Percentiles rank a stretch among this genome's conserved stretches.
These are phyloP conservation scores for Oreochromis grahami DNA, from an alignment of 2,797 vertebrate species.

Conservation along the genomic window DNA sequence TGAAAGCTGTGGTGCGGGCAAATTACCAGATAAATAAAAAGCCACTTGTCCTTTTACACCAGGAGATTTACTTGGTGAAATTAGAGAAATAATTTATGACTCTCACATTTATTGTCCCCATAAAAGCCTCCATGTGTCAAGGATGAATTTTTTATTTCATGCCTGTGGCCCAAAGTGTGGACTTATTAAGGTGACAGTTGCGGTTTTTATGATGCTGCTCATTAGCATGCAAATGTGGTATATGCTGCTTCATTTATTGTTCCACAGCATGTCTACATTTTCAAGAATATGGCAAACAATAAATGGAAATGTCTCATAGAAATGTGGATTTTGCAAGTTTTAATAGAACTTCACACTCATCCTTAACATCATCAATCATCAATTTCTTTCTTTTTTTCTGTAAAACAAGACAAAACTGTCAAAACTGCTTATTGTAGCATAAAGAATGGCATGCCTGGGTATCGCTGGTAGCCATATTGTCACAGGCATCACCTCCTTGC, in stretches of 20 bases:
- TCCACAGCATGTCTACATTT: background rate
- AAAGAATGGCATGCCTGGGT: background rate
- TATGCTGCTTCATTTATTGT: background rate
- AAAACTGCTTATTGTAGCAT: background rate
- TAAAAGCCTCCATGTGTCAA: background rate
- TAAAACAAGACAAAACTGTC: background rate
- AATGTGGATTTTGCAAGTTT: background rate
- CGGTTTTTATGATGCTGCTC: background rate
- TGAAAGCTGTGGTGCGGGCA: background rate
- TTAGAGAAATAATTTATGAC: background rate
- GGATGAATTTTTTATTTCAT: background rate
- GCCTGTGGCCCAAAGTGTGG: background rate
- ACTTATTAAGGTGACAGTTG: background rate
- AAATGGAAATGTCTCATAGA: background rate
- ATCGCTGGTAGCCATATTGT: background rate
- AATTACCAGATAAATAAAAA: background rate
- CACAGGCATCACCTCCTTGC: background rate
- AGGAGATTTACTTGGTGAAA: background rate
- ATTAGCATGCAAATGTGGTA: background rate
- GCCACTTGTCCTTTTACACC: background rate
- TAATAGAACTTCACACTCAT: background rate
- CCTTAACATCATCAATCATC: background rate
- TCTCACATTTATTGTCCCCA: constrained; percentile 1
- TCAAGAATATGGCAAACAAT: background rate
- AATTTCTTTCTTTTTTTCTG: background rate